These are phyloP conservation scores for Muntiacus muntjak DNA, from an alignment of 2,113 vertebrate genomes.

Conservation along the genomic window DNA sequence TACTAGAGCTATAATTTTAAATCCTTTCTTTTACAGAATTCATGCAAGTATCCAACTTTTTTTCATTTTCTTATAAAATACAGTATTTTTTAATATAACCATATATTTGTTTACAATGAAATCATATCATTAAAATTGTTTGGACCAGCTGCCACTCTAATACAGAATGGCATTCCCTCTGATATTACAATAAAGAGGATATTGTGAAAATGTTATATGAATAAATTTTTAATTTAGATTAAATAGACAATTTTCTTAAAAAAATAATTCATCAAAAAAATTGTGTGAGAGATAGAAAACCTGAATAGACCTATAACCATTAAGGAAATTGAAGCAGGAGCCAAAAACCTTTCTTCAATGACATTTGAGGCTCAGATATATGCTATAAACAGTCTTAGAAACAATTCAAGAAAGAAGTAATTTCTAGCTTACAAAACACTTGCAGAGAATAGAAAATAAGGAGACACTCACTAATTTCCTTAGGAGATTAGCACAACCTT, in stretches of 20 bases:
- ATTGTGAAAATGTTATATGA: not conserved
- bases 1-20: not conserved
- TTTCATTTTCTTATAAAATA: not conserved
- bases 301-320: not conserved
- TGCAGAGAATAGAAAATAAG: not conserved
- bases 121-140: not conserved
- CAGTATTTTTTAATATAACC: not conserved
- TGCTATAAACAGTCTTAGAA: not conserved
- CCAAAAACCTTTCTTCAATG: not conserved
- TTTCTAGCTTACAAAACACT: not conserved
- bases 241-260: not conserved
- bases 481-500: not conserved
- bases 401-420: not conserved
- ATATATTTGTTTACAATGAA: not conserved
- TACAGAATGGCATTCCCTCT: no score
- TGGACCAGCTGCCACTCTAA: no score
- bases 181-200: not conserved
- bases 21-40: not conserved
- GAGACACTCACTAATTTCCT: not conserved
- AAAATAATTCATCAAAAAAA: not conserved
- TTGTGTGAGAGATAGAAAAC: not conserved
- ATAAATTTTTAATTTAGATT: not conserved
- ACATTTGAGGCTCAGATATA: not conserved
- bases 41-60: not conserved
- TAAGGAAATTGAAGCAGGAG: not conserved